Evolutionary conservation across 1,140 invertebrate genomes (phyloP), one percentile per base, ranked within the genome.

Genomic region (Drosophila saltans): DNA sequence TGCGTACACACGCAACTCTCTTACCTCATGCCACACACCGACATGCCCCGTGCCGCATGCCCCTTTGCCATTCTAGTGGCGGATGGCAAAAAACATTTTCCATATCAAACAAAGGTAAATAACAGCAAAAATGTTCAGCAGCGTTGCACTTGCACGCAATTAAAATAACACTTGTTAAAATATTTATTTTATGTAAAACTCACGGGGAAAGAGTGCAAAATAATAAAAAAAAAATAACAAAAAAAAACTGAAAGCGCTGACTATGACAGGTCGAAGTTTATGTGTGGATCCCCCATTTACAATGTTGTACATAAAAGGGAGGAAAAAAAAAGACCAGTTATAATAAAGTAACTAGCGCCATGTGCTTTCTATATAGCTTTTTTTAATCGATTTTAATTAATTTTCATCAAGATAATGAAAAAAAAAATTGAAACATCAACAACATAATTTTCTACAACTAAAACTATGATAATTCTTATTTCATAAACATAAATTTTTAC

Each of bases 81-180:
- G 21, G 26, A 24, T 6, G 39, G 40, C 26, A 45, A 48, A 58
- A 36, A 57, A 67, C 45, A 63, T 52, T 52, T 52, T 52, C 45
- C 45, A 52, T 52, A 52, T 57, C 57, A 72, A 70, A 69, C 78
- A 70, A 62, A 76, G 72, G 69, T 68, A 82, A 85, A 85, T 78
- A 82, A 70, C 67, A 45, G 58, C 55, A 36, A 55, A 76, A 77
- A 84, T 74, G 72, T 43, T 69, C 68, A 43, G n/a, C 69, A 69
- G 21, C 67, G 72, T 66, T 63, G 75, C 78, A 75, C 72, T 78
- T 78, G 83, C 83, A 86, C 68, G 84, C 83, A 86, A 86, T 86
- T 86, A 86, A 86, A 86, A 86, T 86, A 88, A 88, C 83, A 86
- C 80, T 83, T 89, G 84, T 80, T 77, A 83, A 86, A 86, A 86